Evolutionary conservation across 2,888 invertebrate species (phyloP).

Genomic region (Pristionchus entomophagus): DNA sequence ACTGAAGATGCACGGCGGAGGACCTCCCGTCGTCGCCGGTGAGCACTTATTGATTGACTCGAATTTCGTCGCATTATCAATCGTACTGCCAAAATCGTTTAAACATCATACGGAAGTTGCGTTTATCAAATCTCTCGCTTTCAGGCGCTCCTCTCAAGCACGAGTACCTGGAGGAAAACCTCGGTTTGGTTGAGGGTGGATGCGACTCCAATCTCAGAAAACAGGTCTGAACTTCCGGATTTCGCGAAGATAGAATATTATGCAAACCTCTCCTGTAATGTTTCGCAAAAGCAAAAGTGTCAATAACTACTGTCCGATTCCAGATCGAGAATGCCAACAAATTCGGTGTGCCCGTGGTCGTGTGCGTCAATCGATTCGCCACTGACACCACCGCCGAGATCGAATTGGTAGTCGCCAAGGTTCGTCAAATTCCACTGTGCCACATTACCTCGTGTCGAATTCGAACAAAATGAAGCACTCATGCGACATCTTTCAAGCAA

Average conservation of each 20-base stretch:
- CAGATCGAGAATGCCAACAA: conserved; percentile 91
- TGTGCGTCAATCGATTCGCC: conserved; percentile 90
- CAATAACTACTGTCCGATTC: conserved; percentile 1
- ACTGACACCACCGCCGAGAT: conserved; percentile 90
- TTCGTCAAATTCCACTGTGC: not conserved
- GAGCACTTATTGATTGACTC: not conserved
- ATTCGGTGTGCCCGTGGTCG: conserved; percentile 93
- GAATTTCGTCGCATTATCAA: too few relatives aligned
- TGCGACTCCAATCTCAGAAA: conserved; percentile 88
- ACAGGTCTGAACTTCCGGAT: conserved; percentile 77
- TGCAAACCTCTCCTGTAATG: too few relatives aligned
- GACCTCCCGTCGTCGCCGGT: conserved; percentile 85
- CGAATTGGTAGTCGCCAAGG: conserved; percentile 83
- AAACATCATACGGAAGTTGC: too few relatives aligned
- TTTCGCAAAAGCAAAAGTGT: too few relatives aligned
- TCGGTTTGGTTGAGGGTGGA: conserved; percentile 89
- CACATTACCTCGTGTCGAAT: too few relatives aligned
- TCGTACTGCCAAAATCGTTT: too few relatives aligned
- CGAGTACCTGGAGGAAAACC: conserved; percentile 87
- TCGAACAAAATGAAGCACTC: too few relatives aligned
- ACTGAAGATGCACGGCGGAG: conserved; percentile 99
- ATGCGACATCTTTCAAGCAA: too few relatives aligned
- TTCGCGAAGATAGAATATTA: not conserved
- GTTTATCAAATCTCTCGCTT: not conserved
- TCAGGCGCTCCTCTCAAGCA: conserved; percentile 83